Evolutionary conservation across 2,797 vertebrate genomes (phyloP).

Genomic region (Mormyrops boulengeri): DNA sequence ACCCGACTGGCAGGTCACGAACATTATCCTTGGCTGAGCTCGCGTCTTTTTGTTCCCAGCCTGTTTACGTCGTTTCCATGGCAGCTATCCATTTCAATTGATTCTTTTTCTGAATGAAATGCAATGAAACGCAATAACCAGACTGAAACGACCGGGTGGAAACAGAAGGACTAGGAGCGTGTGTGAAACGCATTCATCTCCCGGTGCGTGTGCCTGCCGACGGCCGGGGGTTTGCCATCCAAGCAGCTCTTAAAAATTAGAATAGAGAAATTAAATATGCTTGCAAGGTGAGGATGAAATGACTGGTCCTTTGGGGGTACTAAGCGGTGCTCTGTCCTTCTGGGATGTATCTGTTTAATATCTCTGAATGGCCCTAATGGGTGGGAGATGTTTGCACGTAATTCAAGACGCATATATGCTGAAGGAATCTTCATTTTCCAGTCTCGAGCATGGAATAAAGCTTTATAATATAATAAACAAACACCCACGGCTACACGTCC

Average conservation of each 20-base stretch:
- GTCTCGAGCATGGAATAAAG: neutral
- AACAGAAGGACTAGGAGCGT: neutral
- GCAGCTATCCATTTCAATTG: slow-evolving; percentile 9
- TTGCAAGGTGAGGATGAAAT: neutral
- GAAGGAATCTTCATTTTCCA: neutral
- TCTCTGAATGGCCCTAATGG: neutral
- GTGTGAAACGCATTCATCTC: neutral
- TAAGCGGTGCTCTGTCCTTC: neutral
- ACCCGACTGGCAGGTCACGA: slow-evolving; percentile 3
- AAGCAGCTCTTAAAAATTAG: neutral
- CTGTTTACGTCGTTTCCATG: slow-evolving; percentile 22
- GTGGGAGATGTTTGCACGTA: slow-evolving; percentile 1
- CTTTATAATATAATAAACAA: slow-evolving; percentile 10
- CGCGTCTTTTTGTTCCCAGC: neutral
- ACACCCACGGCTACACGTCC: neutral
- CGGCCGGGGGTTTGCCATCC: neutral
- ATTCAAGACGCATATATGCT: neutral
- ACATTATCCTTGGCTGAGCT: slow-evolving; percentile 1
- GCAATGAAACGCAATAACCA: slow-evolving; percentile 5
- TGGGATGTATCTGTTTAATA: neutral
- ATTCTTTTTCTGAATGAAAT: slow-evolving; percentile 18
- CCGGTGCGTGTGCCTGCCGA: neutral
- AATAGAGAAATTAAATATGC: neutral
- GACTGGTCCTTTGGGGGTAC: neutral
- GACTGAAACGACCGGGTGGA: neutral